Percentiles rank a stretch among this genome's conserved stretches.
phyloP scores from a whole-genome alignment of 2,113 vertebrate genomes.

The Cheirogaleus medius region DNA sequence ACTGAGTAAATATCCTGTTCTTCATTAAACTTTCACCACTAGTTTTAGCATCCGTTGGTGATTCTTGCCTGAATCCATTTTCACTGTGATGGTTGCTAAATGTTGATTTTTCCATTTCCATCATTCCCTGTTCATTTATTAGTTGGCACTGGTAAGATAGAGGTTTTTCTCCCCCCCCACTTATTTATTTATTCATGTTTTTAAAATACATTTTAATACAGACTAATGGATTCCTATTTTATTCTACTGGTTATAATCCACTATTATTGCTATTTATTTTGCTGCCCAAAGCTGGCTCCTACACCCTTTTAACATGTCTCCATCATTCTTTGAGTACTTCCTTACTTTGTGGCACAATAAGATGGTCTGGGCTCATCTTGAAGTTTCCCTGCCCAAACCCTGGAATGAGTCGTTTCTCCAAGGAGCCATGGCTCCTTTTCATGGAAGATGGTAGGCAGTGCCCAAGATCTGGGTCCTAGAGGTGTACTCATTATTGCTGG shows the following conservation, averaged over 20 bases:
- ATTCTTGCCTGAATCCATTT: slow-evolving; percentile 21
- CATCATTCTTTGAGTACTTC: slow-evolving; percentile 7
- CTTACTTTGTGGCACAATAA: slow-evolving; percentile 15
- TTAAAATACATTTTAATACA: not conserved
- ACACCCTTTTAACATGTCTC: not conserved
- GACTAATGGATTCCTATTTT: not conserved
- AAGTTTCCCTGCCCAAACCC: not conserved
- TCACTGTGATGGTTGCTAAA: slow-evolving; percentile 30
- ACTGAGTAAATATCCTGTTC: not conserved
- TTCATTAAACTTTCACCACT: slow-evolving; percentile 1
- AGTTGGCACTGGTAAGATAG: not conserved
- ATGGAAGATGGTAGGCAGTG: not conserved
- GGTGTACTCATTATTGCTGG: not conserved
- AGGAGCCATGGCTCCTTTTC: not conserved
- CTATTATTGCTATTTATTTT: not conserved
- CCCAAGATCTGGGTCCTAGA: not conserved
- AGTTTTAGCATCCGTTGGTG: not conserved
- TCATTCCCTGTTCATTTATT: slow-evolving; percentile 1
- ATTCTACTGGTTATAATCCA: not conserved
- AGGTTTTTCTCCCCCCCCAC: not conserved
- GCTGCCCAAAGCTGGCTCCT: not conserved
- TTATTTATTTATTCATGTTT: not conserved
- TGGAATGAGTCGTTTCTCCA: slow-evolving; percentile 31
- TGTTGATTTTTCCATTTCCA: not conserved
- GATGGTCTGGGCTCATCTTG: not conserved